Evolutionary conservation across 1,140 invertebrate species (phyloP), one percentile per base, ranked within the genome.

Genomic region (Rhynchophorus ferrugineus): DNA sequence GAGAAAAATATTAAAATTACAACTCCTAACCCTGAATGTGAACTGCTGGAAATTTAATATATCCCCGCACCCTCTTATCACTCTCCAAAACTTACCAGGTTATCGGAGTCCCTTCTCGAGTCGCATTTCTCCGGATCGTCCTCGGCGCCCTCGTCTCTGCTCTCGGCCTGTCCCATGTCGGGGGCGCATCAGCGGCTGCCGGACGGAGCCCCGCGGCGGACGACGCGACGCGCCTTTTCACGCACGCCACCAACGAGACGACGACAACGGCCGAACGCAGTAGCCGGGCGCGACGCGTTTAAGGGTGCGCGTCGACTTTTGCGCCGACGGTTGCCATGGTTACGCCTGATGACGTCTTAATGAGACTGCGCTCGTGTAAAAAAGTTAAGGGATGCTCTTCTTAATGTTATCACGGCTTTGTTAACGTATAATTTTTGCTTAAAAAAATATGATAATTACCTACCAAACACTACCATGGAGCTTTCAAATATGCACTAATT

Each of bases 81-180:
- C n/a, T n/a, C n/a, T n/a, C n/a, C n/a, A 29, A 29, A 11, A 39
- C 61, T 61, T 35, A 65, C 63, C 58, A 63, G 50, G 49, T 58
- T 63, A 38, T 59, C 59, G 7, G 65, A 67, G 46, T 58, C 47
- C 37, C 64, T 57, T 42, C 65, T 59, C 6, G 64, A 66, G 18
- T 54, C 54, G 45, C 49, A 64, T 59, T 67, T 66, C 42, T 69
- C 67, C 7, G 65, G 61, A 36, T 68, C 66, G 39, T 68, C 66
- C 22, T 68, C 66, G 47, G 56, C 60, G 38, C 42, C 47, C 39
- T 69, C 67, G 43, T 69, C 67, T 51, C 65, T 60, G 57, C 65
- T 69, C 33, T 62, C 62, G 49, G 61, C 57, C 54, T 66, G 61
- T 53, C 67, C 67, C 67, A 69, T 69, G 49, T 39, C 48, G 47